Conservation (phyloP, 2,888 invertebrate genomes). For the Paralinhomoeus sp. region DNA sequence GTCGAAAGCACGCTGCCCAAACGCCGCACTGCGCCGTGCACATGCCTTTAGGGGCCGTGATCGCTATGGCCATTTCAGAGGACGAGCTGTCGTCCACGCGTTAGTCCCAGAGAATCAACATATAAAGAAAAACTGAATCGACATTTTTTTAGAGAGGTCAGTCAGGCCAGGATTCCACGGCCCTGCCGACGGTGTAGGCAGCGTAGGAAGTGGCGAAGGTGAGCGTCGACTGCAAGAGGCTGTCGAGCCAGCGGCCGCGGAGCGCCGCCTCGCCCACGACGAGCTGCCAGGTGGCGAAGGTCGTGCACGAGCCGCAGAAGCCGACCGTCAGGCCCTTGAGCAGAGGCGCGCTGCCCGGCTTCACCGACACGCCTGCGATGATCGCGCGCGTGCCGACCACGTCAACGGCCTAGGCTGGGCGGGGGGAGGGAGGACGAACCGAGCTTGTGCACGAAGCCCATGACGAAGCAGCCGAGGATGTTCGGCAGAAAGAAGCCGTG, state of each 20-base stretch:
- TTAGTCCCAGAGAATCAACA: too few relatives aligned
- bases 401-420: too few relatives aligned
- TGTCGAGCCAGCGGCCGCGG: not conserved
- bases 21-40: too few relatives aligned
- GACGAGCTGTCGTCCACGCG: too few relatives aligned
- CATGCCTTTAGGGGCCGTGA: too few relatives aligned
- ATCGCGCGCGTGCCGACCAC: too few relatives aligned
- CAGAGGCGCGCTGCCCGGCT: too few relatives aligned
- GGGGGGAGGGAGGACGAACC: too few relatives aligned
- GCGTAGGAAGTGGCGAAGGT: constrained; percentile 1
- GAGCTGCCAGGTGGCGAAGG: constrained; percentile 3
- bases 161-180: not conserved
- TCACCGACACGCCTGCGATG: too few relatives aligned
- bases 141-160: not conserved
- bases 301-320: constrained; percentile 2
- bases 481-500: constrained; percentile 2
- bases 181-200: not conserved
- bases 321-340: not conserved
- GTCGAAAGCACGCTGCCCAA: too few relatives aligned
- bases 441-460: not conserved
- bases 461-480: not conserved
- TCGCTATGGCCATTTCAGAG: too few relatives aligned
- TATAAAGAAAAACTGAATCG: not conserved
- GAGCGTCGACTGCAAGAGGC: not conserved
- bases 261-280: not conserved